These are phyloP conservation scores for Halichondria panicea DNA, from an alignment of 37 sponge, comb jelly and placozoan genomes.

Conservation along the genomic window DNA sequence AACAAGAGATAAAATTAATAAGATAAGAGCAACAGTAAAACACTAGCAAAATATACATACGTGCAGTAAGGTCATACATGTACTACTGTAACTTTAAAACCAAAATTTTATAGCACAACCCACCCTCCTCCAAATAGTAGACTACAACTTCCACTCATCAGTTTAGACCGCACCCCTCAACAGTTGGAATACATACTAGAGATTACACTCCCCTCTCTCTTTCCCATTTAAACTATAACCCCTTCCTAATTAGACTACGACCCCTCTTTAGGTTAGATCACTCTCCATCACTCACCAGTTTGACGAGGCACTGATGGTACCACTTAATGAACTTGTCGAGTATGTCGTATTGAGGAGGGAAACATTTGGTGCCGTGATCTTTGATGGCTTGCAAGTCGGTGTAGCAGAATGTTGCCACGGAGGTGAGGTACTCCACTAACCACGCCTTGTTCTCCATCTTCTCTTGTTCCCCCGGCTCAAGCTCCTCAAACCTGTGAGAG, in stretches of 20 bases:
- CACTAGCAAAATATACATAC: not conserved
- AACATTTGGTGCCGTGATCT: conserved; percentile 29
- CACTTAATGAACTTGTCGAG: conserved; percentile 57
- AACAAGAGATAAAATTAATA: not conserved
- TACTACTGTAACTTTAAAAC: too few relatives aligned
- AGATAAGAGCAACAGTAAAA: not conserved
- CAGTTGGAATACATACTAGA: too few relatives aligned
- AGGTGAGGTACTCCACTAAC: conserved; percentile 42
- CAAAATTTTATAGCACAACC: too few relatives aligned
- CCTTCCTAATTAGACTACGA: too few relatives aligned
- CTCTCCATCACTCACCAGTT: conserved; percentile 70
- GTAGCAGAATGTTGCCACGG: conserved; percentile 38
- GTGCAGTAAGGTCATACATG: too few relatives aligned
- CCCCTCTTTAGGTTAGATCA: not conserved
- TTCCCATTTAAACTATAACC: too few relatives aligned
- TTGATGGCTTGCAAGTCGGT: conserved; percentile 39
- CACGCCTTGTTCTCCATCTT: conserved; percentile 48
- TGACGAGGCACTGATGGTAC: conserved; percentile 63
- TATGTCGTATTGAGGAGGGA: conserved; percentile 73
- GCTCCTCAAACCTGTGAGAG: conserved; percentile 35
- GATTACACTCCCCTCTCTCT: too few relatives aligned
- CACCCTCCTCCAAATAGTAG: too few relatives aligned
- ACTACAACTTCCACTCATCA: too few relatives aligned
- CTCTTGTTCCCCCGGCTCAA: conserved; percentile 9
- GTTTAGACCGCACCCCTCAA: too few relatives aligned